Conservation (phyloP, 2,797 vertebrate genomes). For the Sebastes nivosus region DNA sequence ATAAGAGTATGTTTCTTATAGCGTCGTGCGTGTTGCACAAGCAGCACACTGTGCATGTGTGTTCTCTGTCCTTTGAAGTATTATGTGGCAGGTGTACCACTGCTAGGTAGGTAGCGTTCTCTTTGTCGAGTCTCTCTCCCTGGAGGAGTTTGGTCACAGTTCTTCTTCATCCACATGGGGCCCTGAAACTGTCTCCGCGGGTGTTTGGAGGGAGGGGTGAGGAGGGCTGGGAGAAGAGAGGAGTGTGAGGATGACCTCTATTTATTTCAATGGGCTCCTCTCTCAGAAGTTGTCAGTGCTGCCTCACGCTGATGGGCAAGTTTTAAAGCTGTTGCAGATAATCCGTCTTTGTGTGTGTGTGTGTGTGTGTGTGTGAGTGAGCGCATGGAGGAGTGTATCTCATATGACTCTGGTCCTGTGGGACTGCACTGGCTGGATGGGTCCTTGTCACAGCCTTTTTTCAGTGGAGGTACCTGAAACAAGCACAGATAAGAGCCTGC, state of each 20-base stretch:
- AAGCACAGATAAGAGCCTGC: constrained; percentile 53
- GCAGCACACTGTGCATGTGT: constrained; percentile 52
- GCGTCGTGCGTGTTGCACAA: constrained; percentile 18
- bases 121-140: constrained; percentile 52
- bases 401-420: constrained; percentile 28
- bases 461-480: constrained; percentile 31
- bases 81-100: constrained; percentile 67
- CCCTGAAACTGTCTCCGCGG: constrained; percentile 56
- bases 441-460: constrained; percentile 45
- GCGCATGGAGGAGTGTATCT: constrained; percentile 16
- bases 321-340: constrained; percentile 63
- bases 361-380: constrained; percentile 10
- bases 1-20: constrained; percentile 53
- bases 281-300: constrained; percentile 56
- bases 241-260: constrained; percentile 66
- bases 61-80: constrained; percentile 67
- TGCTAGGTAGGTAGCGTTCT: constrained; percentile 48
- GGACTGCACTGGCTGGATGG: constrained; percentile 36
- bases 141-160: constrained; percentile 58
- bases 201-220: constrained; percentile 39
- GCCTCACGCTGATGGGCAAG: constrained; percentile 67
- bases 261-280: constrained; percentile 68
- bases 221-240: constrained; percentile 35
- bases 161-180: constrained; percentile 61
- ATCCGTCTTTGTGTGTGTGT: constrained; percentile 41